phyloP scores from a whole-genome alignment of 1,140 invertebrate genomes.

The Penaeus vannamei region DNA sequence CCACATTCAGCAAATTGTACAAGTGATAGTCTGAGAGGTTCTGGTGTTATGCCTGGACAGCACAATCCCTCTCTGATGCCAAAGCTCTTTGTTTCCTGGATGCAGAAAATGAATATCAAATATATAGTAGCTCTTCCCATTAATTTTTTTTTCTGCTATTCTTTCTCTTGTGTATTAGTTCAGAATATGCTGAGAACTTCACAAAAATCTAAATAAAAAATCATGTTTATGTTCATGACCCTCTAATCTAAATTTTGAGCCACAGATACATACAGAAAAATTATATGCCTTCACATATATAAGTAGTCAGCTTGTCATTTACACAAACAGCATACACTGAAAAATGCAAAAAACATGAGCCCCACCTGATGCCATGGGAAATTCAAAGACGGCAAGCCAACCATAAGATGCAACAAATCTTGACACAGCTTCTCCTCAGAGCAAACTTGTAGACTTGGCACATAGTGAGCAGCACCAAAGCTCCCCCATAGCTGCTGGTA shows the following conservation, averaged over 20 bases:
- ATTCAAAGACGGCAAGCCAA: conserved; percentile 47
- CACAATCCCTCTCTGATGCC: conserved; percentile 35
- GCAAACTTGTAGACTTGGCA: conserved; percentile 30
- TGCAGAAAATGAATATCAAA: not conserved
- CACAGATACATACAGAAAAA: too few species aligned
- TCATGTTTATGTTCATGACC: too few species aligned
- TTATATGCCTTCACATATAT: not conserved
- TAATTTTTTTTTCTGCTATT: not conserved
- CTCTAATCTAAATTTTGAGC: too few species aligned
- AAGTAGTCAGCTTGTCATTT: not conserved
- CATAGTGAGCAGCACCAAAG: not conserved
- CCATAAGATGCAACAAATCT: conserved; percentile 48
- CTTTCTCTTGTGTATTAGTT: too few species aligned
- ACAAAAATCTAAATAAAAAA: too few species aligned
- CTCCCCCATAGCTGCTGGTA: conserved; percentile 51
- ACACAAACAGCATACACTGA: not conserved
- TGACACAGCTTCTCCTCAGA: conserved; percentile 39
- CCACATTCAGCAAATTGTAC: conserved; percentile 43
- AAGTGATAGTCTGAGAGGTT: conserved; percentile 34
- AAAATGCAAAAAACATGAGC: not conserved
- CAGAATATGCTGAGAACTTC: too few species aligned
- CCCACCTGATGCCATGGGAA: conserved; percentile 49
- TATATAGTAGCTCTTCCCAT: too few species aligned
- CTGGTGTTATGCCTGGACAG: conserved; percentile 38
- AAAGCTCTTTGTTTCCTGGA: conserved; percentile 32